Conservation (phyloP, 2,797 vertebrate genomes). For the Artibeus lituratus region DNA sequence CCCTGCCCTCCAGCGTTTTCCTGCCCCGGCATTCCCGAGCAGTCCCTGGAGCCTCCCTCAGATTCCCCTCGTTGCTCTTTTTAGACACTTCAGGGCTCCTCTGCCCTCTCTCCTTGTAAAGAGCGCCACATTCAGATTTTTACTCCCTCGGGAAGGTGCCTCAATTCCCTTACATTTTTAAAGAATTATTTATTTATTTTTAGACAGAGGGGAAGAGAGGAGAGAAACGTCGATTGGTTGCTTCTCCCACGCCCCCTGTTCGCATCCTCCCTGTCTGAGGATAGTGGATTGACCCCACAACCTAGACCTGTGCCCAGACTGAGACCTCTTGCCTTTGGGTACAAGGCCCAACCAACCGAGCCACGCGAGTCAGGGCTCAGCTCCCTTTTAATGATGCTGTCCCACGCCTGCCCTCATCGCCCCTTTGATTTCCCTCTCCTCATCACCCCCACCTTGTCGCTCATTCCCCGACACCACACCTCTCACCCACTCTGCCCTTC, state of each 20-base stretch:
- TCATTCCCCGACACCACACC: not conserved
- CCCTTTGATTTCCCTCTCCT: not conserved
- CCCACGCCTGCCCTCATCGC: not conserved
- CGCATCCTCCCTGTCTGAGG: not conserved
- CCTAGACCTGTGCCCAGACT: not conserved
- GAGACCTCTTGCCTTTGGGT: not conserved
- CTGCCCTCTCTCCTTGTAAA: not conserved
- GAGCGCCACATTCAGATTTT: not conserved
- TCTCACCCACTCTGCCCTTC: not conserved
- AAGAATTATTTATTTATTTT: no score
- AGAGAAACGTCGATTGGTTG: not conserved
- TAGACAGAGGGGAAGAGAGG: not conserved
- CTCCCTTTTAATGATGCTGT: not conserved
- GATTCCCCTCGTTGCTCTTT: not conserved
- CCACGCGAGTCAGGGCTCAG: not conserved
- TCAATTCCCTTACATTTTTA: not conserved
- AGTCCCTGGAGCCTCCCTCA: not conserved
- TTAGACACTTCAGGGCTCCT: not conserved
- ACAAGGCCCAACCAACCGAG: not conserved
- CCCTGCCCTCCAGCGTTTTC: not conserved
- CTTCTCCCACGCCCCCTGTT: not conserved
- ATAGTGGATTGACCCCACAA: not conserved
- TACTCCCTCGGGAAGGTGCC: not conserved
- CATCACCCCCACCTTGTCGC: not conserved
- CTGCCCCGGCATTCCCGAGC: not conserved